phyloP scores from a whole-genome alignment of 2,888 invertebrate genomes.

The Pseudococcus jackbeardsleyi region DNA sequence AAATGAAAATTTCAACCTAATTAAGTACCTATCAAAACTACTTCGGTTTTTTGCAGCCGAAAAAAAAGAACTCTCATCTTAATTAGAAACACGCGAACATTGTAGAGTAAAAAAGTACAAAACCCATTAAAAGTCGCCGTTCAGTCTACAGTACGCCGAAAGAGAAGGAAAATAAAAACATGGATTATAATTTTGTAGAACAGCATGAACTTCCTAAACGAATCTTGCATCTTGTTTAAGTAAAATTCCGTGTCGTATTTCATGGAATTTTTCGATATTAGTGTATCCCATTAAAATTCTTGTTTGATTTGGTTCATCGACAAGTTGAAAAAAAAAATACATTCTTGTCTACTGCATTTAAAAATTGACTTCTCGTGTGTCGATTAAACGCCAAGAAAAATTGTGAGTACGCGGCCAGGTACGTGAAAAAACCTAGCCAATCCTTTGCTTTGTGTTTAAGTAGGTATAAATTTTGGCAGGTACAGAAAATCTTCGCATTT shows the following conservation, averaged over 20 bases:
- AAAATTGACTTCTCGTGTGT: neutral
- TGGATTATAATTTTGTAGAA: slow-evolving; percentile 48
- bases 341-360: neutral
- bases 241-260: slow-evolving; percentile 50
- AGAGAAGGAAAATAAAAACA: slow-evolving; percentile 24
- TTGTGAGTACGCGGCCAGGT: too few relatives aligned
- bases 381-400: too few relatives aligned
- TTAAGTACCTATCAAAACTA: neutral
- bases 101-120: neutral
- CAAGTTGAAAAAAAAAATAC: neutral
- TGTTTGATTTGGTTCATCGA: slow-evolving; percentile 9
- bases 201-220: slow-evolving; percentile 51
- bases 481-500: too few relatives aligned
- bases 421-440: too few relatives aligned
- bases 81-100: slow-evolving; percentile 11
- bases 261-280: slow-evolving; percentile 39
- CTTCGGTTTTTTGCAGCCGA: neutral
- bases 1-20: neutral
- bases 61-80: neutral
- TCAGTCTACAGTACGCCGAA: neutral
- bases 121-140: slow-evolving; percentile 43
- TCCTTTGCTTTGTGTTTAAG: too few relatives aligned
- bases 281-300: slow-evolving; percentile 44
- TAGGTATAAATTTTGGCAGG: too few relatives aligned
- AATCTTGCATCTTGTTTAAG: slow-evolving; percentile 43